Percentiles rank a stretch among this genome's conserved stretches.
Conservation (phyloP, 1,140 invertebrate genomes). For the Maconellicoccus hirsutus region DNA sequence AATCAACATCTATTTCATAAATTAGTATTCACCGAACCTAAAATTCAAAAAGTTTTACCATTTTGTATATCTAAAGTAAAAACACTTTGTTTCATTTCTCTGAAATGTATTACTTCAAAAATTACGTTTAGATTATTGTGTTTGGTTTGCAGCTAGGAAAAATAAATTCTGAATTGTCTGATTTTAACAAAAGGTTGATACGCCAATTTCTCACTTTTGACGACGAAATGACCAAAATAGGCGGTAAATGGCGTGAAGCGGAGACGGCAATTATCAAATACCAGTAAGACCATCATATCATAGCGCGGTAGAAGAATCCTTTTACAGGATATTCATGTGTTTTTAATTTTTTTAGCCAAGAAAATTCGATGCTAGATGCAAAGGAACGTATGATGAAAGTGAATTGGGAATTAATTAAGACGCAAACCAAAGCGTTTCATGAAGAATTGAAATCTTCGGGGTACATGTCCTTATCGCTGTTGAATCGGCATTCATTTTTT, state of each 20-base stretch:
- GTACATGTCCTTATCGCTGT: not conserved
- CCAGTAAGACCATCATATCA: too few relatives aligned
- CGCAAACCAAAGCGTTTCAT: slow-evolving; percentile 34
- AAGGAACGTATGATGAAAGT: slow-evolving; percentile 43
- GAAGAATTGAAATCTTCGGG: not conserved
- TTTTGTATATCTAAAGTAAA: slow-evolving; percentile 1
- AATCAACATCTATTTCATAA: slow-evolving; percentile 52
- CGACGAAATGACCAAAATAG: slow-evolving; percentile 48
- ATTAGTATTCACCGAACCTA: slow-evolving; percentile 44
- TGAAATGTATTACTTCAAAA: not conserved
- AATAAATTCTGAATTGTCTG: slow-evolving; percentile 36
- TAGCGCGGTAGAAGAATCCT: too few relatives aligned
- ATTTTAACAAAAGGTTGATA: slow-evolving; percentile 42
- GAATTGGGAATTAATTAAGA: slow-evolving; percentile 45
- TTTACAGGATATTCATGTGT: not conserved
- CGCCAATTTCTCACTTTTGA: slow-evolving; percentile 47
- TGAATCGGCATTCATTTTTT: not conserved
- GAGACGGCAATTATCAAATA: slow-evolving; percentile 48
- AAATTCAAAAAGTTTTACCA: slow-evolving; percentile 14
- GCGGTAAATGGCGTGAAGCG: slow-evolving; percentile 45
- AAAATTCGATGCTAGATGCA: slow-evolving; percentile 40
- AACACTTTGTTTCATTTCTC: not conserved
- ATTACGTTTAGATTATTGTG: not conserved
- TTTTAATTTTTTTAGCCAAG: slow-evolving; percentile 32
- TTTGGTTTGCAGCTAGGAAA: slow-evolving; percentile 36